Base-by-base conservation (phyloP, 2,797 vertebrate genomes). In the Betta splendens region DNA sequence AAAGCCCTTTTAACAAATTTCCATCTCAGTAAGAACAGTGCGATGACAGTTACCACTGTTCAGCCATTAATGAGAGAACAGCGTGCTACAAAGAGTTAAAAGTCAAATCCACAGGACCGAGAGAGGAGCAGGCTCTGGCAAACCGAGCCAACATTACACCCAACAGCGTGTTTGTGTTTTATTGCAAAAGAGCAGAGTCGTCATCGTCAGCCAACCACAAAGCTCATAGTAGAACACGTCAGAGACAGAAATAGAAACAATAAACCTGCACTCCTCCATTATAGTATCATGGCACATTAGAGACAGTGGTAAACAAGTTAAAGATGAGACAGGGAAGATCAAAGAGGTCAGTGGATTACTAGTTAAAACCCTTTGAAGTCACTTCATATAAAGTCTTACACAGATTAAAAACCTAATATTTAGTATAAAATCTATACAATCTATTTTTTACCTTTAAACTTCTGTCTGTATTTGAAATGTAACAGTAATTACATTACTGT, bases 271-370 rank as follows among this genome's bases (percentile, higher is more conserved):
- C 23, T 57, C 18, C 50, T 9, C 22, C 7, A 28, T 53, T 44
- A 13, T 44, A 44, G 36, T 56, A 54, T n/a, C 11, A 20, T 42
- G 46, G 43, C 43, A 67, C 22, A 44, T 46, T 22, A 53, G 39
- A 68, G 23, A 38, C 29, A 55, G 55, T 43, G 48, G 56, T 48
- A 67, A 55, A 64, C 44, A 49, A 21, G 59, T 57, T 28, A 40
- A 18, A 64, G 49, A 54, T 54, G 45, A 39, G 33, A 7, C 2
- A 15, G 16, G 9, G 16, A 5, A 25, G 22, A 18, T 4, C 9
- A 2, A 20, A 48, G 13, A 10, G 18, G 44, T 21, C 9, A 23
- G 9, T 16, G 33, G 28, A 44, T 44, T 18, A 16, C 13, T 9
- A 7, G 12, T 8, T 9, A 0, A 15, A 23, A 33, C 15, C 6